Conservation (phyloP, 2,113 vertebrate genomes). For the Gymnarchus niloticus region DNA sequence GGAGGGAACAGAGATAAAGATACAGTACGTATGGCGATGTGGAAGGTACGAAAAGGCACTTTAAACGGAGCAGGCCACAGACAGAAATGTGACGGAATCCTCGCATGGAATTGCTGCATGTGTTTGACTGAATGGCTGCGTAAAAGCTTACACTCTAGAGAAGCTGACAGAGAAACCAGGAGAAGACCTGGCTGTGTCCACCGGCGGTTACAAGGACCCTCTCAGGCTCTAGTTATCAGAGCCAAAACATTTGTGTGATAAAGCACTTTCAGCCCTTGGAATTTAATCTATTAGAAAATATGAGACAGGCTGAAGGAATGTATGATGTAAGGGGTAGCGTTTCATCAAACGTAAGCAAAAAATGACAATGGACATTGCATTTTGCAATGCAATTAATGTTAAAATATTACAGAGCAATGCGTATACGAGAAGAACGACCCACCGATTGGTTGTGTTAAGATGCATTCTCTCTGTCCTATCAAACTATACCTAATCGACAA, state of each 20-base stretch:
- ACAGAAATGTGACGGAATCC: neutral
- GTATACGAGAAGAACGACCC: neutral
- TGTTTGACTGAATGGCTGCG: neutral
- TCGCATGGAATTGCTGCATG: neutral
- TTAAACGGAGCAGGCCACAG: neutral
- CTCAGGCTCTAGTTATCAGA: neutral
- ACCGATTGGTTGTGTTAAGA: neutral
- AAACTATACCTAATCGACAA: too few relatives aligned
- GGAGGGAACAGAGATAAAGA: neutral
- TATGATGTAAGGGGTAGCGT: neutral
- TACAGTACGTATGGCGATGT: neutral
- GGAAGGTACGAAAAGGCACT: neutral
- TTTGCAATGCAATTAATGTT: constrained; percentile 1
- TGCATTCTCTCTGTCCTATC: neutral
- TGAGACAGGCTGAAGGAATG: neutral
- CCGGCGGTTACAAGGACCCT: neutral
- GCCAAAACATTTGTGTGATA: neutral
- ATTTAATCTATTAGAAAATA: neutral
- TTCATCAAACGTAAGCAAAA: constrained; percentile 8
- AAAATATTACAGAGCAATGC: neutral
- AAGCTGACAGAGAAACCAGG: neutral
- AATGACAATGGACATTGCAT: neutral
- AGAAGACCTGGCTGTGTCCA: neutral
- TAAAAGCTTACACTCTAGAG: neutral
- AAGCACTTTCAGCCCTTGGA: neutral